Evolutionary conservation across 2,113 vertebrate genomes (phyloP).

Genomic region (Apodemus sylvaticus): DNA sequence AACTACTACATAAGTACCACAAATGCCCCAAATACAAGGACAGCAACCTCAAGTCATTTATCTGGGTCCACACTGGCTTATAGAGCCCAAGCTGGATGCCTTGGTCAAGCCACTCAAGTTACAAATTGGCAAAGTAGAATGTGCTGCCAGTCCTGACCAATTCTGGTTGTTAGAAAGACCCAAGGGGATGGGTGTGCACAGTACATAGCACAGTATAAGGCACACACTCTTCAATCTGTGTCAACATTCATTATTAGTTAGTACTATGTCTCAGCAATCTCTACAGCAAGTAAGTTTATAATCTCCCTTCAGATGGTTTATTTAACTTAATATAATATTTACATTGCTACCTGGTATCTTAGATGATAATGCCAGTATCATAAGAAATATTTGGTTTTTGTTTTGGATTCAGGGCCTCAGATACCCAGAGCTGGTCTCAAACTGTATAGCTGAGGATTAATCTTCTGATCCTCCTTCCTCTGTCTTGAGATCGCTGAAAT

Average conservation of each 20-base stretch:
- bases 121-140: neutral
- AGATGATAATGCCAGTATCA: neutral
- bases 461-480: neutral
- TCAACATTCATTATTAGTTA: neutral
- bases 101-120: neutral
- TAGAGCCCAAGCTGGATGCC: neutral
- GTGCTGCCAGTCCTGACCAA: neutral
- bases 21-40: neutral
- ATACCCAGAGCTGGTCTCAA: neutral
- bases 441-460: neutral
- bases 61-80: neutral
- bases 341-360: neutral
- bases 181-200: neutral
- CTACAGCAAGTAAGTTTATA: neutral
- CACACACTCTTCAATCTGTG: neutral
- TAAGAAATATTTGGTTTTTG: neutral
- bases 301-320: slow-evolving; percentile 2
- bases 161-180: neutral
- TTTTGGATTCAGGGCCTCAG: neutral
- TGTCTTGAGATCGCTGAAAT: neutral
- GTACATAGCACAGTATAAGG: neutral
- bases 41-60: neutral
- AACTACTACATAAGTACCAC: slow-evolving; percentile 12
- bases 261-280: neutral
- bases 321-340: neutral